These are phyloP conservation scores for Erythrolamprus reginae DNA, from an alignment of 2,113 vertebrate species.

Conservation along the genomic window DNA sequence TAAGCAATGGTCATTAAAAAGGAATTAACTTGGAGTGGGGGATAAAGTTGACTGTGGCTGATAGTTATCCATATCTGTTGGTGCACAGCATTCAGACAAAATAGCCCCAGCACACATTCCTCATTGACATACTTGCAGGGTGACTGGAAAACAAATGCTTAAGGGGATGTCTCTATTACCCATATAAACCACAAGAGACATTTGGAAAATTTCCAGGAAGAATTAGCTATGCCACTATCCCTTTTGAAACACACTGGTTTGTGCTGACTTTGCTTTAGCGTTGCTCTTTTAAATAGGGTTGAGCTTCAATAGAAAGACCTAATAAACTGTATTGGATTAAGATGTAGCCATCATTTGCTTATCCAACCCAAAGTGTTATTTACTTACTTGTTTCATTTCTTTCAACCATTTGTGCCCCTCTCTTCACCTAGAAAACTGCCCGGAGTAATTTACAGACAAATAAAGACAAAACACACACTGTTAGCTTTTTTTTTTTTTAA, in stretches of 20 bases:
- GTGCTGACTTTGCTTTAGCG: background rate
- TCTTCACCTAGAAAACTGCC: background rate
- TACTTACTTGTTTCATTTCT: background rate
- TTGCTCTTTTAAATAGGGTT: background rate
- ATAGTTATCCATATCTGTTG: slow-evolving; percentile 13
- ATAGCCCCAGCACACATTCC: slow-evolving; percentile 16
- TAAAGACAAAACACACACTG: background rate
- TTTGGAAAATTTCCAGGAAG: background rate
- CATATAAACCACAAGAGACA: background rate
- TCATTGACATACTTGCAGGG: background rate
- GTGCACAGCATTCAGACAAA: background rate
- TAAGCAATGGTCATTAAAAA: slow-evolving; percentile 14
- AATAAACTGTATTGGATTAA: background rate
- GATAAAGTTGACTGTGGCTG: slow-evolving; percentile 21
- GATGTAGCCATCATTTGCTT: background rate
- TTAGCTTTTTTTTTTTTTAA: background rate
- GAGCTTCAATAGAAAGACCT: background rate
- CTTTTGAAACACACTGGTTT: background rate
- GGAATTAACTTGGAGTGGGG: background rate
- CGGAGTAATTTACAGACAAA: background rate
- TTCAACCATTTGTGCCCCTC: background rate
- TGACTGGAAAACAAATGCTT: slow-evolving; percentile 9
- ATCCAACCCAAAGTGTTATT: background rate
- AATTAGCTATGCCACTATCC: background rate
- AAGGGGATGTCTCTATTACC: background rate